Base-by-base conservation (phyloP, 2,797 vertebrate species). In the Oreochromis mossambicus region DNA sequence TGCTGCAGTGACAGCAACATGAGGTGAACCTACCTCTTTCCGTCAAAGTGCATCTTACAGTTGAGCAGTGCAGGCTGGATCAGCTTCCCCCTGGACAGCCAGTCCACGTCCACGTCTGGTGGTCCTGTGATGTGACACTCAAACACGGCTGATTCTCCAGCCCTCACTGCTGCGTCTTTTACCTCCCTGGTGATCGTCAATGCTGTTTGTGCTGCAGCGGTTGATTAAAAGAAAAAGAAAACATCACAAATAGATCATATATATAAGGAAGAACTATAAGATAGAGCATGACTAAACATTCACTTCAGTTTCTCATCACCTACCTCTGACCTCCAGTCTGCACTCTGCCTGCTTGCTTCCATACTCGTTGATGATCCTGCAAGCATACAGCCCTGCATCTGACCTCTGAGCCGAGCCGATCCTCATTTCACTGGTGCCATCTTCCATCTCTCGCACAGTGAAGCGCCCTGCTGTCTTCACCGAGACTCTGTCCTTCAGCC, bases 21-120 rank as follows among this genome's bases (percentile, higher is more conserved):
- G 19, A 36, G 6, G 17, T 32, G 17, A 77, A 58, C 85, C 6
- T 34, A 95, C 95, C 97, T 97, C 78, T 94, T 97, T 85, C 98
- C 98, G 6, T 99, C 97, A 85, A 99, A 99, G 94, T 98, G 97
- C 98, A 99, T 99, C 96, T 99, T 99, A 95, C 98, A 99, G 96
- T 98, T 97, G 92, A 99, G 97, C 88, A 98, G 95, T 1, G 98
- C 98, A 0, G 98, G 98, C 96, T 99, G 98, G 93, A 99, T 96
- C 94, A 99, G 96, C 94, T 97, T 98, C 87, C 98, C 98, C 7
- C 97, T 97, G 61, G 97, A 97, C 88, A 99, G 92, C 98, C 98
- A 99, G 94, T 99, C 98, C 81, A 99, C 98, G 2, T 99, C 98
- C 84, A 98, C 95, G 77, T 98, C 97, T 3, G 95, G 92, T 1